Base-by-base conservation (phyloP, 2,888 invertebrate genomes). In the Lamellibrachia satsuma region DNA sequence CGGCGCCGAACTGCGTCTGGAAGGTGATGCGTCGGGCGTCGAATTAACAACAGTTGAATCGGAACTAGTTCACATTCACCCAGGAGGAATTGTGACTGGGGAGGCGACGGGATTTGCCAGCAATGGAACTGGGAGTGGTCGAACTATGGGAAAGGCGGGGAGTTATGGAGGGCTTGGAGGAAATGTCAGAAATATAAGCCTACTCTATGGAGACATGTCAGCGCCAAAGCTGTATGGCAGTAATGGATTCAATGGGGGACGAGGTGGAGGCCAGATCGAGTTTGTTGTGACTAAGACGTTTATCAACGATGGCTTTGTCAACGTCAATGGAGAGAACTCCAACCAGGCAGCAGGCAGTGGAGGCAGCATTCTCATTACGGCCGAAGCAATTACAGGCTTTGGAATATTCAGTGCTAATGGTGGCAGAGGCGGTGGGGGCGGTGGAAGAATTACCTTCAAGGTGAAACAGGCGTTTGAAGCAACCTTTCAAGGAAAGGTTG, bases 201-300 rank as follows among this genome's bases (percentile, higher is more conserved):
- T 92, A 22, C 91, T 93, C 1, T 95, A 95, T 93, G 95, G 95
- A 1, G 93, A 92, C 92, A 94, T 95, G 39, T 90, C 75, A 0
- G 39, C 75, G 4, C 95, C 95, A 52, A 92, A 91, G 51, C 91
- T 92, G 1, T 95, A 95, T 93, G 95, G 95, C 15, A 95, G 95
- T 90, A 75, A 75, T 75, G 75, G 75, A 4, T 75, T 90, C 0
- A 90, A 91, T 15, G 91, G 92, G 39, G 94, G 94, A 9, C 93
- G 94, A 52, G 95, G 95, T 90, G 95, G 95, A 75, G 75, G 75
- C 22, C 75, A 75, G 75, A 11, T 75, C n/a, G 75, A 75, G 6
- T 75, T 75, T 75, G 75, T 75, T 75, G 75, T 75, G 22, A 75
- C 75, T 75, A 15, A 75, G n/a, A 22, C 75, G 1, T 75, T 75